Conservation (phyloP, 2,888 invertebrate species). For the Pollenia griseotomentosa region DNA sequence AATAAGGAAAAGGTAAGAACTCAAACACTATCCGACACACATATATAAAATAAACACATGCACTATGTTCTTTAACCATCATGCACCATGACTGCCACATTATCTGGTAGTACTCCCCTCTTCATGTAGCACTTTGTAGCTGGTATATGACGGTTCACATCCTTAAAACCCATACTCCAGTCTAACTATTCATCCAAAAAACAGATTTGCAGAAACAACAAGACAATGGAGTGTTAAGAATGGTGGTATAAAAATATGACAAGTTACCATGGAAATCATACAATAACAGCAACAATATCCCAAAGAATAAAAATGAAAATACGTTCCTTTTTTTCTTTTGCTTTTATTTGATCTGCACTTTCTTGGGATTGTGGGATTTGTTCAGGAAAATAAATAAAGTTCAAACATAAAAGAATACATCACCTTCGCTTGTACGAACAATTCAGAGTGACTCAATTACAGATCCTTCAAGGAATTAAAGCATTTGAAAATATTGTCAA, state of each 20-base stretch:
- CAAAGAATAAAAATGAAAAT: slow-evolving; percentile 19
- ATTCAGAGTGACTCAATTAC: slow-evolving; percentile 37
- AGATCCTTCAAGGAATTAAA: slow-evolving; percentile 13
- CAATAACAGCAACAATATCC: slow-evolving; percentile 36
- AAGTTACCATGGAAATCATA: slow-evolving; percentile 69
- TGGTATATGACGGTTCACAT: slow-evolving; percentile 10
- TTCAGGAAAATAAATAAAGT: slow-evolving; percentile 61
- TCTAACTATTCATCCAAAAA: slow-evolving; percentile 51
- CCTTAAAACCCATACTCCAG: slow-evolving; percentile 27
- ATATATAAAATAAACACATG: slow-evolving; percentile 13
- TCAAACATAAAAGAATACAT: slow-evolving; percentile 61
- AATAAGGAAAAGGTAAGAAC: slow-evolving; percentile 75
- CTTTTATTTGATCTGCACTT: slow-evolving; percentile 14
- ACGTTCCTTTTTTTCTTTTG: background rate
- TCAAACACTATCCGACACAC: slow-evolving; percentile 47
- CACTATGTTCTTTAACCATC: slow-evolving; percentile 35
- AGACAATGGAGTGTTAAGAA: slow-evolving; percentile 69
- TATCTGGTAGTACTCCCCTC: slow-evolving; percentile 29
- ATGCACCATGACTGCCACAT: slow-evolving; percentile 45
- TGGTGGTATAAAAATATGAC: slow-evolving; percentile 72
- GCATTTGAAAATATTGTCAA: background rate
- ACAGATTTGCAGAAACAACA: slow-evolving; percentile 16
- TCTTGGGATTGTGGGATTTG: slow-evolving; percentile 70
- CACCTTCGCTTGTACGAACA: slow-evolving; percentile 45
- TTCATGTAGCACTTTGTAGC: background rate